phyloP scores from a whole-genome alignment of 2,113 vertebrate species.

The Scortum barcoo region DNA sequence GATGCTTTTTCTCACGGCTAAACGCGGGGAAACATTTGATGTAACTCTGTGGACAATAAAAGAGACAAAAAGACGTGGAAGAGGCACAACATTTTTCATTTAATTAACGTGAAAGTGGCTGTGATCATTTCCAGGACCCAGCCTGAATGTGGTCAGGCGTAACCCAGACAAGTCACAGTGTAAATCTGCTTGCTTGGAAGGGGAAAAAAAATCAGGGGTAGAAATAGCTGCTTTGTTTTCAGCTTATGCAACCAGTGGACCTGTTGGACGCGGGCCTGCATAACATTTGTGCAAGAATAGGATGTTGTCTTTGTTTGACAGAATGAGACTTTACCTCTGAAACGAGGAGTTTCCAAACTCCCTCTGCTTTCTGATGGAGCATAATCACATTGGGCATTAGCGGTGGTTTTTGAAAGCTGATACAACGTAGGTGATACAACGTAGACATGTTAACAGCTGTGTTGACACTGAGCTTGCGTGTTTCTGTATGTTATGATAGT shows the following conservation, averaged over 20 bases:
- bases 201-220: conserved; percentile 27
- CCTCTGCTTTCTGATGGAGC: neutral
- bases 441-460: neutral
- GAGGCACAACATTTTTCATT: conserved; percentile 45
- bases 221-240: conserved; percentile 81
- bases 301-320: conserved; percentile 73
- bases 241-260: conserved; percentile 72
- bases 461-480: neutral
- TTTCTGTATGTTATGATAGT: neutral
- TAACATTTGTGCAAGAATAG: conserved; percentile 78
- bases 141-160: conserved; percentile 72
- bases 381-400: neutral
- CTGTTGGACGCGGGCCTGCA: conserved; percentile 81
- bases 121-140: conserved; percentile 76
- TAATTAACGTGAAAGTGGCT: conserved; percentile 55
- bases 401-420: neutral
- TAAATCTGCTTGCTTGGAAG: conserved; percentile 70
- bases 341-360: conserved; percentile 48
- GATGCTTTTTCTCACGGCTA: conserved; percentile 44
- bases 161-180: conserved; percentile 73
- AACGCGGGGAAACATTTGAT: conserved; percentile 63
- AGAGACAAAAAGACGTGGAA: neutral
- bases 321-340: conserved; percentile 49
- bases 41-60: conserved; percentile 8
- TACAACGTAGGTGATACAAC: too few relatives aligned